These are phyloP conservation scores for Listronotus bonariensis DNA, from an alignment of 1,140 invertebrate genomes.

Conservation along the genomic window DNA sequence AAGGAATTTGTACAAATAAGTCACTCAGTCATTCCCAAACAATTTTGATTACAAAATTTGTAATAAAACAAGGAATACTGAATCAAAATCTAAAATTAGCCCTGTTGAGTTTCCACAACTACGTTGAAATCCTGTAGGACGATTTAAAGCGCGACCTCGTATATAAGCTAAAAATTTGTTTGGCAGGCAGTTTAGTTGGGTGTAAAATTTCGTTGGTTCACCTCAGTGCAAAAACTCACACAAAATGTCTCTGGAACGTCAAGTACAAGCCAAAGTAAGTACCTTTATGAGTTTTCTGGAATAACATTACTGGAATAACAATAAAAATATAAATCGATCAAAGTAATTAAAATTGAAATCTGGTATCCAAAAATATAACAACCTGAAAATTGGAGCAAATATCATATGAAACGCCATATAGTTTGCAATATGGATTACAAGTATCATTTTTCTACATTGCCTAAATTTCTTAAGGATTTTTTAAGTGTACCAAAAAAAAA, in stretches of 20 bases:
- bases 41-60: constrained; percentile 27
- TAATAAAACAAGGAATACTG: constrained; percentile 27
- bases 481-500: not conserved
- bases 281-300: constrained; percentile 6
- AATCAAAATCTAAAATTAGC: constrained; percentile 31
- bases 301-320: constrained; percentile 15
- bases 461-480: not conserved
- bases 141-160: constrained; percentile 34
- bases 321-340: not conserved
- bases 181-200: constrained; percentile 29
- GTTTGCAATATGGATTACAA: too few relatives aligned
- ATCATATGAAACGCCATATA: too few relatives aligned
- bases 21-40: constrained; percentile 20
- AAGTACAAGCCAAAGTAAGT: constrained; percentile 77
- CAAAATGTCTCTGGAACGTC: constrained; percentile 76
- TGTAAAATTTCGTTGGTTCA: constrained; percentile 23
- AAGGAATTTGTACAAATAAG: constrained; percentile 10
- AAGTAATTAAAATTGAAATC: too few relatives aligned
- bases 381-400: too few relatives aligned
- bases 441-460: too few relatives aligned
- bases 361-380: too few relatives aligned
- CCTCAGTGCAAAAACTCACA: constrained; percentile 22
- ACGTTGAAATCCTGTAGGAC: constrained; percentile 32
- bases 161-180: constrained; percentile 29
- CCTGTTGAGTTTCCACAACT: constrained; percentile 26